Base-by-base conservation (phyloP, 2,797 vertebrate species). In the Clarias fuscus region DNA sequence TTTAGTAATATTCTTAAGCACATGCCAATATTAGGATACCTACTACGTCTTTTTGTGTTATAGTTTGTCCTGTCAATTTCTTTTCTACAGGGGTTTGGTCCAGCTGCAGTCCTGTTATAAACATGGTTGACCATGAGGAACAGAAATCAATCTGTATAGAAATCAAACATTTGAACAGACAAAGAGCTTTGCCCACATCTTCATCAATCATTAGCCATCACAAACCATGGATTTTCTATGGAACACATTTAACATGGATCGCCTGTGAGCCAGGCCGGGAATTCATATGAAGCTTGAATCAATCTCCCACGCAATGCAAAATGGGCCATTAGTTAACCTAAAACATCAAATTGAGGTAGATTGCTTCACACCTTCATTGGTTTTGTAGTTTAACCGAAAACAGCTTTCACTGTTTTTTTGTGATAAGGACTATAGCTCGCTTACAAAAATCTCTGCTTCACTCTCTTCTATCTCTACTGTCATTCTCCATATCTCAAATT, bases 401-500 rank as follows among this genome's bases (percentile, higher is more conserved):
- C 24, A 82, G 40, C 78, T 84, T 80, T 80, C 59, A 37, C 48
- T 13, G 48, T 70, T 84, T 33, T 77, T 27, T 61, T 5, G 4
- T 20, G 75, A 85, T 72, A 62, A 53, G 27, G 18, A 82, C 22
- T 81, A 79, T 65, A 88, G 17, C 78, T 59, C 24, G 8, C 64
- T 27, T 64, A 40, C 24, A 24, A 84, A 30, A 72, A 77, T 86
- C 64, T 40, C 82, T 73, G 76, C 72, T 58, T 68, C 58, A 56
- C 48, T 72, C 56, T 48, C 56, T 48, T 43, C 64, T 18, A 15
- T 68, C 76, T 82, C 70, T 4, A 56, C 84, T 92, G 91, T 90
- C 91, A 91, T 85, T 89, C 84, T 30, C 87, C 90, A 87, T 89
- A 88, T 84, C 82, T 92, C 89, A 88, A 90, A 92, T 94, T 91